A percentile compares a stretch with the other conserved stretches of the same genome.
Evolutionary conservation across 2,797 vertebrate genomes (phyloP).

Genomic region (Alfaro cultratus): DNA sequence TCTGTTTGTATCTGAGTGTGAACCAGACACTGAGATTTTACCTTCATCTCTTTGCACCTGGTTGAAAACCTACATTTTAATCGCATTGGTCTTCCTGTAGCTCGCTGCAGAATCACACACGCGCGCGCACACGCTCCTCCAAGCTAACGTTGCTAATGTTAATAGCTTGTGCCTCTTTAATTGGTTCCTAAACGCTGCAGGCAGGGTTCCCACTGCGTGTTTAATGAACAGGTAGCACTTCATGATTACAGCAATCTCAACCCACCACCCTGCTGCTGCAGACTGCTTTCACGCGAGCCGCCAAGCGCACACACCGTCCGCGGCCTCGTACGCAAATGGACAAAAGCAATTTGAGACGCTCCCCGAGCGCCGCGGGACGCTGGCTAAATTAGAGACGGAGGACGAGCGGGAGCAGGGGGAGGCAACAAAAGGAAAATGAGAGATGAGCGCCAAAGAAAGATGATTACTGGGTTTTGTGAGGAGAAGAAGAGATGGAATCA

Average conservation of each 20-base stretch:
- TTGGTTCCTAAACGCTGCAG: constrained; percentile 95
- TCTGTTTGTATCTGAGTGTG: not conserved
- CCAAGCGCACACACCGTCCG: constrained; percentile 36
- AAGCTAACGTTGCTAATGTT: constrained; percentile 86
- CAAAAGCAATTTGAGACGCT: constrained; percentile 77
- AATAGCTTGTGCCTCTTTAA: constrained; percentile 98
- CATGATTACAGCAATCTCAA: constrained; percentile 99
- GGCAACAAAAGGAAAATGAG: constrained; percentile 95
- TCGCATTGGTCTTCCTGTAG: constrained; percentile 59
- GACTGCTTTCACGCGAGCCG: constrained; percentile 31
- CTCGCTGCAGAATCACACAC: not conserved
- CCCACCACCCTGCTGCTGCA: constrained; percentile 74
- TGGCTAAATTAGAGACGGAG: constrained; percentile 88
- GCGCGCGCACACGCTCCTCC: constrained; percentile 23
- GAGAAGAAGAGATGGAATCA: constrained; percentile 67
- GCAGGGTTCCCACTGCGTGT: constrained; percentile 96
- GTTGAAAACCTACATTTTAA: constrained; percentile 71
- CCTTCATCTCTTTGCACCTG: constrained; percentile 64
- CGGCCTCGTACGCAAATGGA: constrained; percentile 62
- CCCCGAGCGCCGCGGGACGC: constrained; percentile 84
- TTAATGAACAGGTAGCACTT: constrained; percentile 99
- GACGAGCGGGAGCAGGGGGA: constrained; percentile 82
- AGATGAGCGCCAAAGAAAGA: constrained; percentile 70
- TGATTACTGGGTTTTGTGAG: constrained; percentile 81
- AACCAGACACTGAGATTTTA: constrained; percentile 37